These are phyloP conservation scores for Drosophila pallidifrons DNA, from an alignment of 1,140 invertebrate genomes.

Conservation along the genomic window DNA sequence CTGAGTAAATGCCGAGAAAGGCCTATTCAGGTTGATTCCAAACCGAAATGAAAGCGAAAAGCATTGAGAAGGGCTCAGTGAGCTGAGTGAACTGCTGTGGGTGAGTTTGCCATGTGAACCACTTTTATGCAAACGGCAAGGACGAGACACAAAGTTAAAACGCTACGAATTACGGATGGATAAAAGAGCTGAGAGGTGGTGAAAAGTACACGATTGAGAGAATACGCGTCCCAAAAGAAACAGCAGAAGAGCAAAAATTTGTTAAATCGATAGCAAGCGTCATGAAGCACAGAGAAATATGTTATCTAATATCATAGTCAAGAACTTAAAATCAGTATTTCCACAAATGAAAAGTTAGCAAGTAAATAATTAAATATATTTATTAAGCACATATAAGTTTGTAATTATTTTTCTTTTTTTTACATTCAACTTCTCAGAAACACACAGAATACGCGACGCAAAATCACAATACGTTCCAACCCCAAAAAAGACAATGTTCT, in stretches of 20 bases:
- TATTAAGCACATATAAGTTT: conserved; percentile 2
- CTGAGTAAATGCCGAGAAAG: conserved; percentile 24
- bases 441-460: conserved; percentile 60
- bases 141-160: conserved; percentile 75
- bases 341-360: background rate
- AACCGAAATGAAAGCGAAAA: conserved; percentile 77
- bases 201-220: conserved; percentile 21
- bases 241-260: conserved; percentile 47
- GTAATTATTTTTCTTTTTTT: conserved; percentile 25
- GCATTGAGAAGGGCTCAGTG: conserved; percentile 53
- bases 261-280: conserved; percentile 74
- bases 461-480: conserved; percentile 60
- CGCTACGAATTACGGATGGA: conserved; percentile 34
- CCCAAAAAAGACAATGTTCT: conserved; percentile 69
- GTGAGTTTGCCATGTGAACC: conserved; percentile 49
- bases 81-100: conserved; percentile 14
- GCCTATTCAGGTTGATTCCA: conserved; percentile 64
- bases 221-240: conserved; percentile 41
- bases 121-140: conserved; percentile 66
- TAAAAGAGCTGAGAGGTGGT: conserved; percentile 12
- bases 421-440: conserved; percentile 34
- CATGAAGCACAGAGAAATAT: conserved; percentile 40
- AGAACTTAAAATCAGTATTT: background rate
- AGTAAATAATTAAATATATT: too few relatives aligned
- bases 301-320: conserved; percentile 62